Conservation (phyloP, 1,140 invertebrate species). For the Mya arenaria region DNA sequence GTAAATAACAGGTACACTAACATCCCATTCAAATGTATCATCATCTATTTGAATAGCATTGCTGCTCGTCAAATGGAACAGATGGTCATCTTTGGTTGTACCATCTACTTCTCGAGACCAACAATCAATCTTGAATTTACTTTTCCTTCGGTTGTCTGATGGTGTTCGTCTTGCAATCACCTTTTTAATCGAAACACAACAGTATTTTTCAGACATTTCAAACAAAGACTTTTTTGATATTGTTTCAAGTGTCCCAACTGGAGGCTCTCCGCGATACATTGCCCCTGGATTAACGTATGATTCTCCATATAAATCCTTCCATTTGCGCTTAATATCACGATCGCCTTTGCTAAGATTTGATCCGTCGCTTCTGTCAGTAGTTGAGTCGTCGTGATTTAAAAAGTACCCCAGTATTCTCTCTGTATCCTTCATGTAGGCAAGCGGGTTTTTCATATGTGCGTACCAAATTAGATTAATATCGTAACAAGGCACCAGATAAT, state of each 20-base stretch:
- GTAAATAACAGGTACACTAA: too few species aligned
- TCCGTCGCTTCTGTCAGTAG: slow-evolving; percentile 75
- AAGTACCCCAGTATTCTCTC: slow-evolving; percentile 75
- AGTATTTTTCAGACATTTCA: not conserved
- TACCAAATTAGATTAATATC: slow-evolving; percentile 82
- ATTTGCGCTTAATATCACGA: slow-evolving; percentile 52
- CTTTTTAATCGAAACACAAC: not conserved
- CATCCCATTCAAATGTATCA: too few species aligned
- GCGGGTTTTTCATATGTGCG: slow-evolving; percentile 79
- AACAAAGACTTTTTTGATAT: not conserved
- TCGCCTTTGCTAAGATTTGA: slow-evolving; percentile 72
- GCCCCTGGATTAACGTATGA: slow-evolving; percentile 56
- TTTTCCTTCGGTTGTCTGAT: too few species aligned
- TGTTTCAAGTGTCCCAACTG: slow-evolving; percentile 50
- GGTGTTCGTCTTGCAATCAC: not conserved
- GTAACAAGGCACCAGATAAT: slow-evolving; percentile 81
- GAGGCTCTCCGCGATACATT: slow-evolving; percentile 70
- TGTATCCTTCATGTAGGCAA: slow-evolving; percentile 75
- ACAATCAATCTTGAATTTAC: too few species aligned
- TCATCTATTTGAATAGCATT: too few species aligned
- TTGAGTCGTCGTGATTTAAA: slow-evolving; percentile 78
- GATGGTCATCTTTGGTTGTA: not conserved
- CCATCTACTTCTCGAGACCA: too few species aligned
- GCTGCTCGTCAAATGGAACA: not conserved
- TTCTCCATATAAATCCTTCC: slow-evolving; percentile 55